Conservation (phyloP, 2,113 vertebrate genomes). For the Lepisosteus osseus region DNA sequence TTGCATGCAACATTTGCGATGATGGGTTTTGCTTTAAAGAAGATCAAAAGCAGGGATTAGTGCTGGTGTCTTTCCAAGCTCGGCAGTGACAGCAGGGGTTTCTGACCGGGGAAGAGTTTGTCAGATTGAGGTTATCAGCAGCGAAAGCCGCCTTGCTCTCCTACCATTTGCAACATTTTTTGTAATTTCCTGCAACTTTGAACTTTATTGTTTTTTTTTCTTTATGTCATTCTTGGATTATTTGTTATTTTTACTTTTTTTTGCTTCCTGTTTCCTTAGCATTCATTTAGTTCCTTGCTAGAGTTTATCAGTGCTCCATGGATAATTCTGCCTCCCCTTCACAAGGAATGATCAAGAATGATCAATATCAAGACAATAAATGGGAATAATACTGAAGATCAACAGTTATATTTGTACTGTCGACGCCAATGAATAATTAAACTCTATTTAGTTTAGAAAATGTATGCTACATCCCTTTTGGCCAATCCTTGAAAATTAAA, state of each 20-base stretch:
- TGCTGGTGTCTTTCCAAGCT: not conserved
- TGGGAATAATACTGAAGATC: conserved; percentile 4
- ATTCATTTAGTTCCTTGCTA: not conserved
- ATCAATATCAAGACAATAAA: not conserved
- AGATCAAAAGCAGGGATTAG: not conserved
- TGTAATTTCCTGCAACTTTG: not conserved
- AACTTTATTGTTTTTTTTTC: not conserved
- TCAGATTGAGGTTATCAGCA: not conserved
- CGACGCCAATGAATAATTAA: too few species aligned
- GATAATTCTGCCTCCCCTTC: not conserved
- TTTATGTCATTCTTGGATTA: not conserved
- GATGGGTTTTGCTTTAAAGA: not conserved
- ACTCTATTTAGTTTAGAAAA: too few species aligned
- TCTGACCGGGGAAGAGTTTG: not conserved
- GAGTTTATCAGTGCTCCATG: not conserved
- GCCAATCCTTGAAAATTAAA: too few species aligned
- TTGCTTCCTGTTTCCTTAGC: not conserved
- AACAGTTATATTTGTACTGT: too few species aligned
- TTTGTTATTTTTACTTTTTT: not conserved
- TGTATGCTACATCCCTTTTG: too few species aligned
- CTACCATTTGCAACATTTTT: not conserved
- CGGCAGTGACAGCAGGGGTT: not conserved
- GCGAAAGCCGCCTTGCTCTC: not conserved
- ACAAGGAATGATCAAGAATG: conserved; percentile 10
- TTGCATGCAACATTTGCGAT: not conserved